A percentile compares a stretch with the other conserved stretches of the same genome.
Evolutionary conservation across 1,140 invertebrate species (phyloP).

Genomic region (Lanistes nyassanus): DNA sequence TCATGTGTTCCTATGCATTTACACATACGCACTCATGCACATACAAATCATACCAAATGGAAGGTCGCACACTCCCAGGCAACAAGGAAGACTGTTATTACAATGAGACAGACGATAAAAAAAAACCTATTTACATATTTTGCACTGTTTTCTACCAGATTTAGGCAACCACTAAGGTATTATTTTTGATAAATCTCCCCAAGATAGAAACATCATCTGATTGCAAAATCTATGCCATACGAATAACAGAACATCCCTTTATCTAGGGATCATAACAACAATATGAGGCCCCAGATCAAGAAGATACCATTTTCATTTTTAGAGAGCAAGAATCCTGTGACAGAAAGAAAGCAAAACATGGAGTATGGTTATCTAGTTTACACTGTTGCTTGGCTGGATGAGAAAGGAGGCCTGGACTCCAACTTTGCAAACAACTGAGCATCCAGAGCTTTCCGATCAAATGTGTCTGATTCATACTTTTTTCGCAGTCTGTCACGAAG

Average conservation of each 20-base stretch:
- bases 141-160: too few relatives aligned
- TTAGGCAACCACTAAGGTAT: too few relatives aligned
- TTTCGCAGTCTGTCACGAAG: conserved; percentile 35
- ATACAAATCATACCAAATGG: too few relatives aligned
- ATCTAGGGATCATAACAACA: not conserved
- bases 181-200: too few relatives aligned
- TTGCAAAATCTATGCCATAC: too few relatives aligned
- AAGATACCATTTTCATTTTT: not conserved
- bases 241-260: not conserved
- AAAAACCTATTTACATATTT: too few relatives aligned
- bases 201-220: not conserved
- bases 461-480: conserved; percentile 37
- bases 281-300: not conserved
- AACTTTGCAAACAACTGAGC: conserved; percentile 36
- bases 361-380: not conserved
- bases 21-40: too few relatives aligned
- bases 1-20: too few relatives aligned
- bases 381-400: not conserved
- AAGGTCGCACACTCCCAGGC: too few relatives aligned
- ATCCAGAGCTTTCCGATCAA: conserved; percentile 40
- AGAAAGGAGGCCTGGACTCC: not conserved
- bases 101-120: too few relatives aligned
- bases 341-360: not conserved
- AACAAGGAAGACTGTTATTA: too few relatives aligned
- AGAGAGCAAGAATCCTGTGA: not conserved